phyloP scores from a whole-genome alignment of 2,113 vertebrate genomes.

The Neotoma lepida region DNA sequence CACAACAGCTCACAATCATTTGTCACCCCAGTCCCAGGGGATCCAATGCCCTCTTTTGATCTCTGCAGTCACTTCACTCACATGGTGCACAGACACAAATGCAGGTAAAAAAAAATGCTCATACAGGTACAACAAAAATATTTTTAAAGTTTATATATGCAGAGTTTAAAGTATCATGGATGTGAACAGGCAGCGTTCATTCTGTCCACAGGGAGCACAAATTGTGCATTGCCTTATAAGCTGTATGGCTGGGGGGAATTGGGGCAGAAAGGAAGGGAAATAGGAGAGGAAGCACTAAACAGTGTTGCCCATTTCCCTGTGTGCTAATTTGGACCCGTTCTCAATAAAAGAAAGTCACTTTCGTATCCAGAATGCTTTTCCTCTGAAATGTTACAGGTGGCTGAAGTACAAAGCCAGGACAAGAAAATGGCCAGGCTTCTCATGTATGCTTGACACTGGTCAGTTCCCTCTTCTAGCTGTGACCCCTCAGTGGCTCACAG shows the following conservation, averaged over 20 bases:
- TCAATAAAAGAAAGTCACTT: constrained; percentile 4
- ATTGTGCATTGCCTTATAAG: neutral
- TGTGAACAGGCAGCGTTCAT: neutral
- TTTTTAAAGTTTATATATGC: neutral
- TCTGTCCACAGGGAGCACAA: neutral
- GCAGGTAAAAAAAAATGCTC: neutral
- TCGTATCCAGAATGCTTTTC: neutral
- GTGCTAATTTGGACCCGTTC: neutral
- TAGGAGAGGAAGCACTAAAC: neutral
- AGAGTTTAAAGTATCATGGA: neutral
- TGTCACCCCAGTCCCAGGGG: neutral
- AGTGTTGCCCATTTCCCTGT: neutral
- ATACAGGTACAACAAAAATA: neutral
- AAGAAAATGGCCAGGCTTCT: neutral
- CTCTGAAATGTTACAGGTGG: neutral
- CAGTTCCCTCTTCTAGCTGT: neutral
- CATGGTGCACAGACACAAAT: neutral
- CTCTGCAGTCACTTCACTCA: too few relatives aligned
- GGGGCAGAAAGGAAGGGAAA: neutral
- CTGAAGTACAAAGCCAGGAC: neutral
- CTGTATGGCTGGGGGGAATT: neutral
- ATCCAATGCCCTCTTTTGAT: neutral
- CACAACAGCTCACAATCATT: neutral
- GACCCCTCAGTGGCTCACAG: neutral
- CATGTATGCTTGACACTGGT: neutral